Base-by-base conservation (phyloP, 2,888 invertebrate genomes). In the Balanococcus diminutus region DNA sequence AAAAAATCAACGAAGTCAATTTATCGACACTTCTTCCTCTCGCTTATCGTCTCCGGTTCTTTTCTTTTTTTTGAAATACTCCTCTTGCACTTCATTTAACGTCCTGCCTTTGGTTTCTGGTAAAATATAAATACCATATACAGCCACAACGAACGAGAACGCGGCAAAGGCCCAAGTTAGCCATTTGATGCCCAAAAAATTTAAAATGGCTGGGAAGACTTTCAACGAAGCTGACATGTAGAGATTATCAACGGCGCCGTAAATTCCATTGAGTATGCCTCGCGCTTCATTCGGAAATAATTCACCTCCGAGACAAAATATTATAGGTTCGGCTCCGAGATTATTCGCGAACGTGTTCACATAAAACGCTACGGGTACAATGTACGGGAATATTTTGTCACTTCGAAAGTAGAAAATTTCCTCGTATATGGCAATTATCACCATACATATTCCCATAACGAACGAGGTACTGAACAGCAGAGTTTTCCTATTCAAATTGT, bases 91-190 rank as follows among this genome's bases (percentile, higher is more conserved):
- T 31, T 87, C 86, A 11, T 84, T 32, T 2, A 87, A 51, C 6
- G 87, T 84, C 72, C 86, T 87, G 42, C 87, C 87, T 82, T 86
- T 86, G 4, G 87, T 87, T 83, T 87, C 87, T 3, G 87, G 87
- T 83, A 87, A 51, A 67, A 87, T 22, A 28, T 86, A 86, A 0
- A 31, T 39, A 32, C 86, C 86, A 14, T 39, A 87, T 0, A 82
- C 16, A 9, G 39, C 86, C 22, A 46, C 81, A 11, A 22, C 0
- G 16, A 86, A 31, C 8, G 51, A 51, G 51, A 85, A 86, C 8
- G 19, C 19, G 16, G 86, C 51, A 16, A 87, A 86, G 0, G 51
- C 22, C n/a, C 72, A 31, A 61, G 81, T 83, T 1, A 81, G 67
- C 5, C 9, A 0, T 83, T 84, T 46, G 9, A 86, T 28, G 11